These are phyloP conservation scores for Pocillopora meandrina DNA, from an alignment of 92 coral and sea anemone species.

Conservation along the genomic window DNA sequence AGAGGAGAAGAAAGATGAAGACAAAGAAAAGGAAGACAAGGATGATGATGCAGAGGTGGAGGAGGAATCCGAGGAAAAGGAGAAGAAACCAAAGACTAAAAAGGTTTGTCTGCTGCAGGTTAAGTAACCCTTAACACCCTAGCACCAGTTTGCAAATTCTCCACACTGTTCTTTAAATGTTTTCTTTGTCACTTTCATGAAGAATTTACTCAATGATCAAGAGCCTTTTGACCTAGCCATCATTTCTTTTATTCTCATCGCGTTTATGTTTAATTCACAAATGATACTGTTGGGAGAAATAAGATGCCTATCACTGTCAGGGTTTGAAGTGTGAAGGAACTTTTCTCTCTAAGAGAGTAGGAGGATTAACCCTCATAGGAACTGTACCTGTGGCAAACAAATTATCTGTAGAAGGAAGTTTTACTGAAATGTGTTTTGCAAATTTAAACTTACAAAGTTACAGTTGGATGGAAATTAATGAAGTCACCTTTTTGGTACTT, in stretches of 20 bases:
- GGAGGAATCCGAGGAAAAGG: constrained; percentile 89
- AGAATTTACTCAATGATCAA: not conserved
- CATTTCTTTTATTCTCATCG: not conserved
- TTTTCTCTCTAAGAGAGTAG: too few relatives aligned
- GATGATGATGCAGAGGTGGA: constrained; percentile 62
- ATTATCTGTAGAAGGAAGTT: too few relatives aligned
- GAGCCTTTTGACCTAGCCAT: not conserved
- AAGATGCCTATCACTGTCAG: not conserved
- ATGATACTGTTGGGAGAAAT: not conserved
- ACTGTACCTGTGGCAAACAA: too few relatives aligned
- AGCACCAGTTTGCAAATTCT: not conserved
- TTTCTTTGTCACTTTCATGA: not conserved
- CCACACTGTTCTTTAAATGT: not conserved
- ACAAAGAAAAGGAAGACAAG: constrained; percentile 62
- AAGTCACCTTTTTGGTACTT: not conserved
- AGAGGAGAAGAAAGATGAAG: constrained; percentile 59
- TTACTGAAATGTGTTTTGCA: too few relatives aligned
- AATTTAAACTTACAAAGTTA: too few relatives aligned
- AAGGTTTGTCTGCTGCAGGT: constrained; percentile 50
- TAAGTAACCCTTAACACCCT: not conserved
- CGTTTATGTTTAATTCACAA: not conserved
- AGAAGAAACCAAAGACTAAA: constrained; percentile 97
- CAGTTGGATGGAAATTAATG: too few relatives aligned
- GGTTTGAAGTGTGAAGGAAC: too few relatives aligned
- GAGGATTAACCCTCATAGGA: too few relatives aligned